Evolutionary conservation across 2,113 vertebrate species (phyloP).

Genomic region (Hirundichthys speculiger): DNA sequence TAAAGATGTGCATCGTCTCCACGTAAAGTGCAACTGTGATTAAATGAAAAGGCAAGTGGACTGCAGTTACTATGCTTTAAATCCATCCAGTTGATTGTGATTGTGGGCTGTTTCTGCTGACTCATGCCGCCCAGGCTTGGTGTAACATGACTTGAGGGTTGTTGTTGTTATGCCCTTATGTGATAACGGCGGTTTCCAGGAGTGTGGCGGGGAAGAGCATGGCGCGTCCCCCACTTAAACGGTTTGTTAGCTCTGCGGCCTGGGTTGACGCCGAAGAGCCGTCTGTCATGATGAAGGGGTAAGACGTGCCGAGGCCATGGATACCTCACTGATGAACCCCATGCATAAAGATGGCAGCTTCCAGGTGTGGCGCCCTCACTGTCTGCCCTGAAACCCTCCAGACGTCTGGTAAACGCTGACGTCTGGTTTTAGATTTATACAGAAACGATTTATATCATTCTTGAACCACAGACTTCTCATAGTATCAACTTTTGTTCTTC

Average conservation of each 20-base stretch:
- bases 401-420: background rate
- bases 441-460: no score
- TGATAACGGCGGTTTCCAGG: slow-evolving; percentile 79
- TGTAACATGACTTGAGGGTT: slow-evolving; percentile 25
- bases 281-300: slow-evolving; percentile 84
- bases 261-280: slow-evolving; percentile 88
- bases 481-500: background rate
- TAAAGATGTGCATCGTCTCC: background rate
- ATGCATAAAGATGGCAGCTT: slow-evolving; percentile 50
- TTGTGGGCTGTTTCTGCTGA: slow-evolving; percentile 1
- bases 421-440: background rate
- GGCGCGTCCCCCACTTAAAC: slow-evolving; percentile 86
- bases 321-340: slow-evolving; percentile 3
- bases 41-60: background rate
- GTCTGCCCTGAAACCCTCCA: no score
- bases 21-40: background rate
- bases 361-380: slow-evolving; percentile 1
- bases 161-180: slow-evolving; percentile 60
- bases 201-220: slow-evolving; percentile 83
- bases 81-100: no score
- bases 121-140: background rate
- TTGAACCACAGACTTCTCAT: background rate
- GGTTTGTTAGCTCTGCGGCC: slow-evolving; percentile 89
- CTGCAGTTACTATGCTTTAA: background rate
- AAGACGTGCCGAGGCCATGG: slow-evolving; percentile 69